Conservation (phyloP, 1,140 invertebrate species). For the Drosophila prosaltans region DNA sequence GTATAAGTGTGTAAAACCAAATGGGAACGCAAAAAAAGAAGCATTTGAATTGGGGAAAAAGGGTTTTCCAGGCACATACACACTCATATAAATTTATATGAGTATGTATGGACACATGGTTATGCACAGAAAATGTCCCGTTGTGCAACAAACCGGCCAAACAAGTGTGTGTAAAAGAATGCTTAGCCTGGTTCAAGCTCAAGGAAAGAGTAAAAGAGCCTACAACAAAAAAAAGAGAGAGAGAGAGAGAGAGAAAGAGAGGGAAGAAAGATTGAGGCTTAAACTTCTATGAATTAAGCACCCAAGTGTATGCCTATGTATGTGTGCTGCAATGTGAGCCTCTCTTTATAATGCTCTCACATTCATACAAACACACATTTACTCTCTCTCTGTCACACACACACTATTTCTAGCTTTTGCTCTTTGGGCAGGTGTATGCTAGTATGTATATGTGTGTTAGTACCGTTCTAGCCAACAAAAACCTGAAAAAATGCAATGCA, state of each 20-base stretch:
- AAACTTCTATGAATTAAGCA: constrained; percentile 27
- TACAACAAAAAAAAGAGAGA: constrained; percentile 2
- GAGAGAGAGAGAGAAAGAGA: constrained; percentile 30
- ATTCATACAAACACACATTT: constrained; percentile 1
- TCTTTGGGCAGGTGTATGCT: constrained; percentile 48
- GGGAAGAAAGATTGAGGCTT: constrained; percentile 12
- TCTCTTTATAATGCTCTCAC: constrained; percentile 54
- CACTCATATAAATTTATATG: too few relatives aligned
- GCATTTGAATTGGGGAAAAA: constrained; percentile 51
- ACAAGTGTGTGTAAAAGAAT: constrained; percentile 63
- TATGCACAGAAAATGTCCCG: constrained; percentile 67
- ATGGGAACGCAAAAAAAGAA: constrained; percentile 48
- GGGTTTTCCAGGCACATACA: constrained; percentile 42
- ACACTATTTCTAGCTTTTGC: constrained; percentile 12
- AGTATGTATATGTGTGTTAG: constrained; percentile 48
- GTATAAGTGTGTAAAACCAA: constrained; percentile 33
- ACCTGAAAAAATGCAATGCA: constrained; percentile 73
- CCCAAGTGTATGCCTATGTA: constrained; percentile 36
- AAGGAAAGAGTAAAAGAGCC: constrained; percentile 32
- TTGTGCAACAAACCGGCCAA: constrained; percentile 77
- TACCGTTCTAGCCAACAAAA: constrained; percentile 77
- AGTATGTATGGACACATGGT: background rate
- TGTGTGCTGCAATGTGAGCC: constrained; percentile 54
- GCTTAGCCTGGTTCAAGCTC: constrained; percentile 70
- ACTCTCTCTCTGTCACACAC: constrained; percentile 31